Evolutionary conservation across 2,797 vertebrate genomes (phyloP).

Genomic region (Scolopax bukidnonensis): DNA sequence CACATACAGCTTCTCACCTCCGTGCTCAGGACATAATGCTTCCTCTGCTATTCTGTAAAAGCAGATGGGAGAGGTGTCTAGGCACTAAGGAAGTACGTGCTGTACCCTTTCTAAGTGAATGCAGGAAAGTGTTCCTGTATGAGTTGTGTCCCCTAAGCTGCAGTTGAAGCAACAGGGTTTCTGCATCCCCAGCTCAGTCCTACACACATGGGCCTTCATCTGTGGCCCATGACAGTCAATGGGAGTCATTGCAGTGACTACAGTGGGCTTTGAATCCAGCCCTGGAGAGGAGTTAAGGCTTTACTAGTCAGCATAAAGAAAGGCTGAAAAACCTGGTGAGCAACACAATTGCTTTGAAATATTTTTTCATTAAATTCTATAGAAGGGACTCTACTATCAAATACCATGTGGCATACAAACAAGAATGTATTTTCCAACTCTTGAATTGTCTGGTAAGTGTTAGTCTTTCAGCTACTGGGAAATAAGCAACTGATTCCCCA

Average conservation of each 20-base stretch:
- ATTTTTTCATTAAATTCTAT: neutral
- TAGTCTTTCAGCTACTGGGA: neutral
- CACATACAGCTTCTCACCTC: neutral
- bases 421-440: neutral
- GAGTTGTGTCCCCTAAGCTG: neutral
- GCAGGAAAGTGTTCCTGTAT: neutral
- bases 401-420: neutral
- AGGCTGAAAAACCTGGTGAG: neutral
- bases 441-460: neutral
- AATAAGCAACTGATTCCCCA: neutral
- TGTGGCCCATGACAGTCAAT: rapidly evolving
- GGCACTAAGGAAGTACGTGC: neutral
- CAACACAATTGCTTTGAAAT: slow-evolving; percentile 6
- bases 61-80: neutral
- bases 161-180: neutral
- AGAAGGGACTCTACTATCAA: neutral
- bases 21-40: neutral
- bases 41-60: neutral
- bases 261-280: neutral
- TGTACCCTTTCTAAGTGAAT: neutral
- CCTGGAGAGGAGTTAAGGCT: neutral
- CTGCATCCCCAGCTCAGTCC: neutral
- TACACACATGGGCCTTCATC: rapidly evolving
- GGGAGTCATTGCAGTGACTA: neutral
- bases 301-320: neutral